A percentile compares a stretch with the other conserved stretches of the same genome.
Evolutionary conservation across 2,797 vertebrate species (phyloP).

Genomic region (Chloroceryle amazona): DNA sequence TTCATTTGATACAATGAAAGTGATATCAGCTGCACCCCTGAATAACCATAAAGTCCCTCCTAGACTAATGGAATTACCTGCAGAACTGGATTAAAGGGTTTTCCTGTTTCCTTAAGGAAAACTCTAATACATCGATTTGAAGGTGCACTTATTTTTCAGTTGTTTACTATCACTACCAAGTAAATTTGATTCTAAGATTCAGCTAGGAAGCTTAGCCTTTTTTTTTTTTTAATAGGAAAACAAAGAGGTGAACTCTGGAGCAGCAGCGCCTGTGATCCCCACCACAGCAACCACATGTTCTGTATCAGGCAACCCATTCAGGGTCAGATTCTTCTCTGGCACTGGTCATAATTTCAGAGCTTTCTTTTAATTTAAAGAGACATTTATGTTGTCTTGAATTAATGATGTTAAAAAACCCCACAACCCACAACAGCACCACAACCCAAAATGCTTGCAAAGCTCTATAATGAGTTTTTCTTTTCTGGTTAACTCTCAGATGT

Average conservation of each 20-base stretch:
- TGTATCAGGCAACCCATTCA: background rate
- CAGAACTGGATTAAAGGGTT: background rate
- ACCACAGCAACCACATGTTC: background rate
- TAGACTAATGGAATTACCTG: background rate
- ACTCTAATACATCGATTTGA: fast-evolving
- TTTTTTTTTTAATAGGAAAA: background rate
- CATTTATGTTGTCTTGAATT: slow-evolving; percentile 23
- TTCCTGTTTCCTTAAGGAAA: background rate
- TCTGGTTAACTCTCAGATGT: background rate
- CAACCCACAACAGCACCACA: background rate
- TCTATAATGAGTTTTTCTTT: slow-evolving; percentile 15
- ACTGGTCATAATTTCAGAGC: slow-evolving; percentile 11
- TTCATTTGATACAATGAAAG: background rate
- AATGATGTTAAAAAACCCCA: background rate
- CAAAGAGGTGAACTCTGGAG: background rate
- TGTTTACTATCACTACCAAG: background rate
- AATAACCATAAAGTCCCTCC: background rate
- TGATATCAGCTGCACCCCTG: background rate
- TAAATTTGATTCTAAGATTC: background rate
- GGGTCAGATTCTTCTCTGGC: slow-evolving; percentile 55
- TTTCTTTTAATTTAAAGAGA: slow-evolving; percentile 19
- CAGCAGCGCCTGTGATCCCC: background rate
- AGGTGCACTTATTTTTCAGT: background rate
- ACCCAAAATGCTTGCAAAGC: background rate
- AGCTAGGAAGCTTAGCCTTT: background rate